Evolutionary conservation across 2,888 invertebrate genomes (phyloP), one percentile per base, ranked within the genome.

Genomic region (Scaptomyza tumidula): DNA sequence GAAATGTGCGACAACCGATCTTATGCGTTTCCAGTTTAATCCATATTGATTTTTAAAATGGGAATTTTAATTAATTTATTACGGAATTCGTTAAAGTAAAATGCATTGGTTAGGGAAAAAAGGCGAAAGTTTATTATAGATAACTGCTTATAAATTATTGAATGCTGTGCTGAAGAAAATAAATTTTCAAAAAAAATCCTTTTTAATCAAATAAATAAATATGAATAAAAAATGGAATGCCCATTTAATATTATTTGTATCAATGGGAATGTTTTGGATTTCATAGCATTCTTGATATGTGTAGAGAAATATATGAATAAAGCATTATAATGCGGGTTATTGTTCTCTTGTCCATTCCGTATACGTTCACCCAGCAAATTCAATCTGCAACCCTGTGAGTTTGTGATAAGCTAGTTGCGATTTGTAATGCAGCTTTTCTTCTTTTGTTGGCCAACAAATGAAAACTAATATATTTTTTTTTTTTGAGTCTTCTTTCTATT

Each of bases 41-140:
- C 71, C 59, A 70, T 74, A 84, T 80, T 75, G 65, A 81, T 78
- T 85, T 85, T 50, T 55, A 69, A 68, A 53, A 63, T 37, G 49
- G 45, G 41, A 46, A 67, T 55, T 67, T 71, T n/a, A n/a, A n/a
- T 77, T 58, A 61, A 68, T 39, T 39, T 19, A 19, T 19, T 19
- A 19, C 19, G 19, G 1, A 24, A 57, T 61, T 68, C 39, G 46
- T 46, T 64, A 46, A 13, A 49, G 6, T 9, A 48, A 35, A 45
- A 33, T 29, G 29, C 29, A 29, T 29, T 29, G 4, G 7, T 29
- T 1, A 29, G 7, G 0, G 7, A 59, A 37, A 11, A 50, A 44
- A 52, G 11, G 9, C 13, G 52, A 43, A 31, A 9, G 2, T 14
- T 16, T 11, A n/a, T n/a, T n/a, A n/a, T n/a, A n/a, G n/a, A n/a